Conservation (phyloP, 2,113 vertebrate species). For the Pseudolaguvia tuberculata region DNA sequence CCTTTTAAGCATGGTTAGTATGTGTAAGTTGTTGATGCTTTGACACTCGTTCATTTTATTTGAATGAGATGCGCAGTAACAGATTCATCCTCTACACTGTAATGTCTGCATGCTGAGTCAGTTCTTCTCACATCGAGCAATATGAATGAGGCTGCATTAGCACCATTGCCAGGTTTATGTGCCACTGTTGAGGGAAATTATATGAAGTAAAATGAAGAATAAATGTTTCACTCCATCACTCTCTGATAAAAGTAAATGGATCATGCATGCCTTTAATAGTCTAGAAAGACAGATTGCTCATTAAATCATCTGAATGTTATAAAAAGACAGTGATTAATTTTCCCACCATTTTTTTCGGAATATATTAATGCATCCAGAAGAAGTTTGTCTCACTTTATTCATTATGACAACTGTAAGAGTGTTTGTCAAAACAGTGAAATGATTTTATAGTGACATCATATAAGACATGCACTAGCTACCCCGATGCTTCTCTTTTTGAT, state of each 20-base stretch:
- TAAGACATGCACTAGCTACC: slow-evolving; percentile 10
- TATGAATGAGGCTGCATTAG: slow-evolving; percentile 62
- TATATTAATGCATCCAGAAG: slow-evolving; percentile 42
- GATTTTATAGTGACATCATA: slow-evolving; percentile 11
- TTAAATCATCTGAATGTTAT: slow-evolving; percentile 56
- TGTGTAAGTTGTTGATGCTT: neutral
- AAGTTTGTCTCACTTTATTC: slow-evolving; percentile 40
- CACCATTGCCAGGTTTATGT: slow-evolving; percentile 57
- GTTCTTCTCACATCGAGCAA: slow-evolving; percentile 50
- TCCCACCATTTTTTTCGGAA: neutral
- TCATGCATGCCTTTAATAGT: slow-evolving; percentile 60
- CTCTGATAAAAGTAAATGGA: slow-evolving; percentile 63
- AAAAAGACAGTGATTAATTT: slow-evolving; percentile 41
- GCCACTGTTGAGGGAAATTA: slow-evolving; percentile 59
- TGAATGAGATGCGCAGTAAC: neutral
- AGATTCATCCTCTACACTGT: slow-evolving; percentile 24
- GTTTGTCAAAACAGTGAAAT: slow-evolving; percentile 32
- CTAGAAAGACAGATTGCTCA: slow-evolving; percentile 55
- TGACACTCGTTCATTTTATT: slow-evolving; percentile 6
- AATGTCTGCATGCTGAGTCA: slow-evolving; percentile 51
- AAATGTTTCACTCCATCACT: slow-evolving; percentile 62
- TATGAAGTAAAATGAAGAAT: slow-evolving; percentile 54
- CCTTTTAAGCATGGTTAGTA: neutral
- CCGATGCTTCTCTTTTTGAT: neutral
- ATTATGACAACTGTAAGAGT: slow-evolving; percentile 29